Percentiles rank a stretch among this genome's conserved stretches.
These are phyloP conservation scores for Melanocharis versteri DNA, from an alignment of 2,113 vertebrate genomes.

Conservation along the genomic window DNA sequence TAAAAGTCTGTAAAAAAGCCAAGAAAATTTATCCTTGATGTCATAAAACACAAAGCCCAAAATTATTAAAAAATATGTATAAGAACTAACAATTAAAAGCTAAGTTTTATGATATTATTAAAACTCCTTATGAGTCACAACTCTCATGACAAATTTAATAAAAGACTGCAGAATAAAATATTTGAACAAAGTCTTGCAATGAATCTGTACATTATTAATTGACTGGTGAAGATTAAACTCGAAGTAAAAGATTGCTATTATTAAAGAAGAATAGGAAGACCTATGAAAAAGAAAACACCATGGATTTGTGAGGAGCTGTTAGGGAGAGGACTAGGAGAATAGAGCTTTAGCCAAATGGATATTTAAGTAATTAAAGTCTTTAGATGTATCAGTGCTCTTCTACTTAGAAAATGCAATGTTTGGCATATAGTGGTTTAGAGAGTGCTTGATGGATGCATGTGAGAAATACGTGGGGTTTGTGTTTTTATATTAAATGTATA, in stretches of 20 bases:
- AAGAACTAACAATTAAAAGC: background rate
- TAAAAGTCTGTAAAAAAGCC: background rate
- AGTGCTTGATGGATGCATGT: background rate
- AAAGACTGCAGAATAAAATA: background rate
- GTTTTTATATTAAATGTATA: background rate
- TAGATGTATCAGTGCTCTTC: background rate
- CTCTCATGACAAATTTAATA: background rate
- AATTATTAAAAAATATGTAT: background rate
- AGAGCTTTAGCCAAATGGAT: background rate
- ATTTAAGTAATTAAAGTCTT: background rate
- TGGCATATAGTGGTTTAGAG: background rate
- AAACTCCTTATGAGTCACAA: background rate
- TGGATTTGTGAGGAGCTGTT: background rate
- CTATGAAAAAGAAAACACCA: background rate
- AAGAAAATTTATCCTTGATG: background rate
- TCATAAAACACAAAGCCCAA: background rate
- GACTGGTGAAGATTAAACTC: background rate
- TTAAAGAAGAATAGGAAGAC: background rate
- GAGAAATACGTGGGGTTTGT: background rate
- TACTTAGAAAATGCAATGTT: background rate
- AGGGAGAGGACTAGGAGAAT: background rate
- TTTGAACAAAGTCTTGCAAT: background rate
- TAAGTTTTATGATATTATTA: background rate
- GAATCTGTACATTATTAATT: background rate
- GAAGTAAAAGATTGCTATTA: background rate